phyloP scores from a whole-genome alignment of 2,888 invertebrate genomes.

The Ischnura elegans region DNA sequence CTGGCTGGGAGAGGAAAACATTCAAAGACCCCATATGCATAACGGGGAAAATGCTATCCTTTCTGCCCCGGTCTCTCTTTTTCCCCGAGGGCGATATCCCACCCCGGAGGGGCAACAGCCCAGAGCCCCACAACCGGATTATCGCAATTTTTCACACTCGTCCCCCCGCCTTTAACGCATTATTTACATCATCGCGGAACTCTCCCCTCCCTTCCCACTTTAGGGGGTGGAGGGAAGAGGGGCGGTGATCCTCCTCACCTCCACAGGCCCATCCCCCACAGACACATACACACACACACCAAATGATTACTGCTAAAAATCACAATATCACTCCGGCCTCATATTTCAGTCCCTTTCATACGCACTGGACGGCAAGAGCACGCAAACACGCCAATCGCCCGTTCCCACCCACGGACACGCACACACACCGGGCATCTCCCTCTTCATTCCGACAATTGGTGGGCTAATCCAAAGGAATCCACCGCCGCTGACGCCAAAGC shows the following conservation, averaged over 20 bases:
- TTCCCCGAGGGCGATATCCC: neutral
- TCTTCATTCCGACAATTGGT: slow-evolving; percentile 63
- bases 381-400: too few species aligned
- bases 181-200: slow-evolving; percentile 27
- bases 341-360: slow-evolving; percentile 56
- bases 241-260: neutral
- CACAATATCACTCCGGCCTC: slow-evolving; percentile 57
- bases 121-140: slow-evolving; percentile 24
- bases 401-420: neutral
- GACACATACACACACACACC: neutral
- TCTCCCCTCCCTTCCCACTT: neutral
- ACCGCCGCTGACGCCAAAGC: neutral
- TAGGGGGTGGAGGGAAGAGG: too few species aligned
- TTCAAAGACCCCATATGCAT: neutral
- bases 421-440: neutral
- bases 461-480: slow-evolving; percentile 48
- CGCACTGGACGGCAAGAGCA: too few species aligned
- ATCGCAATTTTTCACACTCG: slow-evolving; percentile 35
- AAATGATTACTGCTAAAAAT: slow-evolving; percentile 42
- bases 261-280: neutral
- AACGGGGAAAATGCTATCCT: neutral
- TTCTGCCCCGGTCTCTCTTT: neutral
- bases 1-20: neutral
- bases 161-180: slow-evolving; percentile 3
- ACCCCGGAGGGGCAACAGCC: neutral